Conservation (phyloP, 2,797 vertebrate species). For the Takifugu rubripes region DNA sequence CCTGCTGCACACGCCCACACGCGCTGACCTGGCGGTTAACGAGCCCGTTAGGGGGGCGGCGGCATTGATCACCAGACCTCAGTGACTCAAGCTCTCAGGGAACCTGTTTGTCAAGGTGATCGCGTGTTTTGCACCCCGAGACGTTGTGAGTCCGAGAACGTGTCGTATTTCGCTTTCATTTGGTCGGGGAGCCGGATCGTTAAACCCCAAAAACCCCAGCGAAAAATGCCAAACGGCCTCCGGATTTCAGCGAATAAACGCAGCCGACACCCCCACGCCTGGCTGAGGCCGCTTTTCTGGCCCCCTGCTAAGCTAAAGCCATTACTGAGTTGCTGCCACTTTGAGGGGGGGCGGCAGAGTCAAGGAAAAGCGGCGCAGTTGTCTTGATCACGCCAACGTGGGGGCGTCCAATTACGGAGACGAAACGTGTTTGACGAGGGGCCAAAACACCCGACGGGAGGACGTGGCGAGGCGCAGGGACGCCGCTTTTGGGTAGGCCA, state of each 20-base stretch:
- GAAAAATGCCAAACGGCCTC: too few species aligned
- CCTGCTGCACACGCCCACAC: constrained; percentile 16
- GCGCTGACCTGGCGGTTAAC: constrained; percentile 51
- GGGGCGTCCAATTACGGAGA: constrained; percentile 67
- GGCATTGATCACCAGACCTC: constrained; percentile 68
- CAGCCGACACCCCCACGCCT: constrained; percentile 26
- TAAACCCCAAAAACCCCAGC: constrained; percentile 2
- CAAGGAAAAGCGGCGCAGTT: constrained; percentile 44
- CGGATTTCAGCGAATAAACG: constrained; percentile 38
- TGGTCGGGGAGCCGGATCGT: constrained; percentile 28
- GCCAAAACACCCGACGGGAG: constrained; percentile 61
- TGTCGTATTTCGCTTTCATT: constrained; percentile 42
- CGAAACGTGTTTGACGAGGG: constrained; percentile 47
- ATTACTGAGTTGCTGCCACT: constrained; percentile 30
- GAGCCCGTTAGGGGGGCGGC: constrained; percentile 58
- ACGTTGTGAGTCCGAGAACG: constrained; percentile 46
- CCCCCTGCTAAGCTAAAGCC: constrained; percentile 37
- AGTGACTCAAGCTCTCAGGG: constrained; percentile 51
- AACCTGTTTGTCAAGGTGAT: constrained; percentile 75
- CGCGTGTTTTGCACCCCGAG: constrained; percentile 67
- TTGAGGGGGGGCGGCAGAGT: constrained; percentile 25
- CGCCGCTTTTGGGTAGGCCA: constrained; percentile 47
- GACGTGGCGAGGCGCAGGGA: constrained; percentile 44
- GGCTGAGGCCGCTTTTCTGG: constrained; percentile 26
- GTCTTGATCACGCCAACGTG: constrained; percentile 65